These are phyloP conservation scores for Mayetiola destructor DNA, from an alignment of 2,888 invertebrate genomes.

Conservation along the genomic window DNA sequence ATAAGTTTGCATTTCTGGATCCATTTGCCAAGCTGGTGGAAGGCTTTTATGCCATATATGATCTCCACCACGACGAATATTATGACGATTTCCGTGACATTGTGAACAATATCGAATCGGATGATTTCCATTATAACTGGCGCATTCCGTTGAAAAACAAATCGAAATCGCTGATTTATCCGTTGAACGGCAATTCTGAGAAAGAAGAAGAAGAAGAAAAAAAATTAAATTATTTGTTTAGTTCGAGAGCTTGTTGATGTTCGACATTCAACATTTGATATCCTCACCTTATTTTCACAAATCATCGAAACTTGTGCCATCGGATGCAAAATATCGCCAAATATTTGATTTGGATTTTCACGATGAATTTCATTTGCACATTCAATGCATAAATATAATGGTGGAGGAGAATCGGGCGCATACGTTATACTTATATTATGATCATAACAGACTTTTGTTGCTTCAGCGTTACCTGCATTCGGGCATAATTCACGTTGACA, in stretches of 20 bases:
- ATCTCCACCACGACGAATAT: slow-evolving; percentile 71
- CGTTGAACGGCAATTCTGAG: slow-evolving; percentile 75
- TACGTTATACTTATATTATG: slow-evolving; percentile 80
- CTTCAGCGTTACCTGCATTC: slow-evolving; percentile 70
- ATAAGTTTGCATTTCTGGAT: slow-evolving; percentile 79
- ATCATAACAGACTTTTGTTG: slow-evolving; percentile 87
- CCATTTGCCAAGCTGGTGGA: slow-evolving; percentile 78
- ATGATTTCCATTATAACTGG: slow-evolving; percentile 88
- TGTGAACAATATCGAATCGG: slow-evolving; percentile 88
- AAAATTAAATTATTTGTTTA: no score
- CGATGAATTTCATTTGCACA: slow-evolving; percentile 87
- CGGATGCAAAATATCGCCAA: slow-evolving; percentile 77
- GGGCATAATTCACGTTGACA: slow-evolving; percentile 90
- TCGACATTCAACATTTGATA: neutral
- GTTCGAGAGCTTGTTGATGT: no score
- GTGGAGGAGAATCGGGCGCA: slow-evolving; percentile 79
- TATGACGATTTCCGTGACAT: slow-evolving; percentile 79
- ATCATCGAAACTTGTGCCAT: slow-evolving; percentile 90
- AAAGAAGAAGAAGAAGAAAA: no score
- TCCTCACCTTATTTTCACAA: slow-evolving; percentile 82
- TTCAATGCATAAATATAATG: slow-evolving; percentile 88
- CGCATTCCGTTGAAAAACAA: slow-evolving; percentile 94
- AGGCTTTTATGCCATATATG: slow-evolving; percentile 83
- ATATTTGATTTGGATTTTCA: slow-evolving; percentile 70
- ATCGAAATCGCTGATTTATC: slow-evolving; percentile 89